Evolutionary conservation across 1,140 invertebrate species (phyloP), one percentile per base, ranked within the genome.

Genomic region (Theocolax elegans): DNA sequence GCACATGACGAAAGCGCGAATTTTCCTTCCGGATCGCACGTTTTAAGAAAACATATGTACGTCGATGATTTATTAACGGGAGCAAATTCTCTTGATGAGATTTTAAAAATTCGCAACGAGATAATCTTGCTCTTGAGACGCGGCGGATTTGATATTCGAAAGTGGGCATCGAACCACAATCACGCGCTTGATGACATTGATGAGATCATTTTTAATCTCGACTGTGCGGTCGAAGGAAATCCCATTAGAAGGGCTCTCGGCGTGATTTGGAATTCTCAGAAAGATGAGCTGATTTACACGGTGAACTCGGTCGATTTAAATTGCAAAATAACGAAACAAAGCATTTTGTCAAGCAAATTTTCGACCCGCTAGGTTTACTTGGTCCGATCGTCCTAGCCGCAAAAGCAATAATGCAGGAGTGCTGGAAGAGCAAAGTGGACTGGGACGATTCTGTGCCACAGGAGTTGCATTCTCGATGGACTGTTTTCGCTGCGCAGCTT

Each of bases 131-230:
- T 65, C 2, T 58, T 72, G 17, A 58, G 17, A 23, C 46, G 56
- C 9, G 64, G 71, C 9, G 64, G 59, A 27, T 67, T 67, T 46
- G 51, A 67, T 42, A 67, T 71, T 21, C 6, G 69, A n/a, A 51
- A 71, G 49, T 71, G 69, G 60, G 62, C 69, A 7, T 71, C 69
- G 23, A 71, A 71, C 49, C 38, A 58, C 19, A 49, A n/a, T 13
- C 56, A 69, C 38, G 56, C 48, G 6, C 19, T 60, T 15, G 67
- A 62, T 53, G 35, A 60, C 13, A 25, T 59, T 2, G 48, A 59
- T n/a, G 42, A 38, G 10, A 69, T 29, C 1, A n/a, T 51, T 15
- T 2, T 29, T n/a, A 23, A 64, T 29, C 49, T 3, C 4, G n/a
- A 46, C n/a, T 4, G 4, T 19, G n/a, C 17, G n/a, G 12, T n/a